Evolutionary conservation across 2,888 invertebrate genomes (phyloP).

Genomic region (Octonoba sinensis): DNA sequence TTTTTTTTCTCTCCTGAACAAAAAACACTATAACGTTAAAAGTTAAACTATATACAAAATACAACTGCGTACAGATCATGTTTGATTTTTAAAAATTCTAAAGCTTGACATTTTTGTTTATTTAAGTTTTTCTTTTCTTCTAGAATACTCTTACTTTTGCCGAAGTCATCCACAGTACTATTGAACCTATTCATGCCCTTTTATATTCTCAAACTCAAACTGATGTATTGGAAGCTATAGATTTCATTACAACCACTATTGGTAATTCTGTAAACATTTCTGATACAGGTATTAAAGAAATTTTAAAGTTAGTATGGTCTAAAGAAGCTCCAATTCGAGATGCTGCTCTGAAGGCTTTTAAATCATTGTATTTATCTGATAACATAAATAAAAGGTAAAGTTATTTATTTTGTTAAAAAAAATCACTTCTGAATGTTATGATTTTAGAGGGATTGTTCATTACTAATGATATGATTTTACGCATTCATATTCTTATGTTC

Average conservation of each 20-base stretch:
- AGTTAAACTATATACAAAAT: too few relatives aligned
- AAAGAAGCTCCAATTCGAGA: slow-evolving; percentile 81
- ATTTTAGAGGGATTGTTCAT: too few relatives aligned
- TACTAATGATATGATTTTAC: too few relatives aligned
- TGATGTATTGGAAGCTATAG: slow-evolving; percentile 89
- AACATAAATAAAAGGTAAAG: slow-evolving; percentile 24
- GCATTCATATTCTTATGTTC: too few relatives aligned
- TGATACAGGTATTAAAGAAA: slow-evolving; percentile 72
- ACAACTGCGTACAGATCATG: too few relatives aligned
- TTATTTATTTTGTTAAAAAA: neutral
- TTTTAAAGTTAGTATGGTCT: slow-evolving; percentile 84
- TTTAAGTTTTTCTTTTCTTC: slow-evolving; percentile 59
- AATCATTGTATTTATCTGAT: slow-evolving; percentile 76
- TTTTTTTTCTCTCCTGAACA: too few relatives aligned
- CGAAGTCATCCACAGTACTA: slow-evolving; percentile 73
- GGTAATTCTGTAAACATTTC: slow-evolving; percentile 62
- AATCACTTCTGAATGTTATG: too few relatives aligned
- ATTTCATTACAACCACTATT: slow-evolving; percentile 72
- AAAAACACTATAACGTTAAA: too few relatives aligned
- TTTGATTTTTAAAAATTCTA: too few relatives aligned
- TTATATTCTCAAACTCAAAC: slow-evolving; percentile 76
- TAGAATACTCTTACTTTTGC: slow-evolving; percentile 75
- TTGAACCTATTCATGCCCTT: slow-evolving; percentile 80
- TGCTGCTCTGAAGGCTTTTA: slow-evolving; percentile 83
- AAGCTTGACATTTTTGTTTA: neutral